phyloP scores from a whole-genome alignment of 1,140 invertebrate genomes.

The Drosophila insularis region DNA sequence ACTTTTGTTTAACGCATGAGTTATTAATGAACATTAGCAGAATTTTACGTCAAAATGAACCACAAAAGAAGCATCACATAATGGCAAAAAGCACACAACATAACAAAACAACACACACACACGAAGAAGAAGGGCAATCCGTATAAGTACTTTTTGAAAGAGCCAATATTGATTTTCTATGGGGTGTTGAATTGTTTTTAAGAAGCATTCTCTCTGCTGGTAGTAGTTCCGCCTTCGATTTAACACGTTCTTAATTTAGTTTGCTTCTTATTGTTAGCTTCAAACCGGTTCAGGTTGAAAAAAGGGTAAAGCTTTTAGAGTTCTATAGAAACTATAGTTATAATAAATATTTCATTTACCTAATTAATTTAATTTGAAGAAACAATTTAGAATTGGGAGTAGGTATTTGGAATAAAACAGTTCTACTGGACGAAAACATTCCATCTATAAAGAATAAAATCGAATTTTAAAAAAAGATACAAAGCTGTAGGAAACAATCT shows the following conservation, averaged over 20 bases:
- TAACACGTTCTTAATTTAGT: not conserved
- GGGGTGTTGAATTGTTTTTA: not conserved
- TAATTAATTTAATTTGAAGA: too few relatives aligned
- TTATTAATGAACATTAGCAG: slow-evolving; percentile 74
- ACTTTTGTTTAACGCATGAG: slow-evolving; percentile 69
- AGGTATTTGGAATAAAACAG: too few relatives aligned
- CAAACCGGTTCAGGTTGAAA: too few relatives aligned
- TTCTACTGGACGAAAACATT: too few relatives aligned
- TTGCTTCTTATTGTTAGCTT: not conserved
- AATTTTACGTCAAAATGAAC: slow-evolving; percentile 38
- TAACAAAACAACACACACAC: slow-evolving; percentile 28
- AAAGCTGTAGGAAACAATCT: too few relatives aligned
- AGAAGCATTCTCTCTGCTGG: not conserved
- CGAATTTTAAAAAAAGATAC: too few relatives aligned
- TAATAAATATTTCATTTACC: too few relatives aligned
- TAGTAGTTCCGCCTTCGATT: not conserved
- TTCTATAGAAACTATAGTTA: too few relatives aligned
- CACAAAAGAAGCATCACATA: slow-evolving; percentile 23
- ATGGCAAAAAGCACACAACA: slow-evolving; percentile 38
- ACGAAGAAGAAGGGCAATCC: slow-evolving; percentile 2
- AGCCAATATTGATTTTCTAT: slow-evolving; percentile 5
- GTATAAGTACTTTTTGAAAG: slow-evolving; percentile 7
- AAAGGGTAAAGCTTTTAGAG: too few relatives aligned
- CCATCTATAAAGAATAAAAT: too few relatives aligned
- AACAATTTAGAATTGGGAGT: too few relatives aligned